Conservation (phyloP, 2,113 vertebrate species). For the Coreoperca whiteheadi region DNA sequence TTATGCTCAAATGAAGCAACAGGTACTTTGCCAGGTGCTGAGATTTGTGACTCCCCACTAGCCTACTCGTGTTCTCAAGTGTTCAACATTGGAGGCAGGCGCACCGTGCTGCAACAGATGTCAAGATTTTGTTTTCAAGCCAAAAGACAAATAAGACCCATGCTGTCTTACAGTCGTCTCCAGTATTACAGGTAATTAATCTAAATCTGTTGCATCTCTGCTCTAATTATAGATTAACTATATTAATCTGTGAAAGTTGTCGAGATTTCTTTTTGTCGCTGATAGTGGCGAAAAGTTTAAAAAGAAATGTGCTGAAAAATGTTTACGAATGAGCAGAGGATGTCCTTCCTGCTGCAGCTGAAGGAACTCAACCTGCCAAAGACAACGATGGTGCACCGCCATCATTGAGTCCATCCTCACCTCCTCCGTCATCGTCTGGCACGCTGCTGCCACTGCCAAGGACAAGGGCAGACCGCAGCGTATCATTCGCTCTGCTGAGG, state of each 20-base stretch:
- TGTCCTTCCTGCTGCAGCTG: too few relatives aligned
- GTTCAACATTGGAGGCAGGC: background rate
- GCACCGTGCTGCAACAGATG: slow-evolving; percentile 8
- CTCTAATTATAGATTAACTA: slow-evolving; percentile 5
- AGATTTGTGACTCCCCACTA: slow-evolving; percentile 4
- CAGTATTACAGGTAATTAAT: background rate
- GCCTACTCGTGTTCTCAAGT: background rate
- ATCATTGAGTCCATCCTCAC: too few relatives aligned
- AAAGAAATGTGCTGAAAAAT: background rate
- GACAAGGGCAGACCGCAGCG: too few relatives aligned
- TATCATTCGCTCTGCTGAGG: too few relatives aligned
- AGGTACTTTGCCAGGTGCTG: background rate
- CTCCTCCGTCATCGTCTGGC: too few relatives aligned
- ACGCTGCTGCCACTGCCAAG: too few relatives aligned
- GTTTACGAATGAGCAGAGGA: too few relatives aligned
- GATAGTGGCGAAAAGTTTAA: background rate
- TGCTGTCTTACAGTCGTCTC: background rate
- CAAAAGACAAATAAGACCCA: background rate
- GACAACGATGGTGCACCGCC: too few relatives aligned
- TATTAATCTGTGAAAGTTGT: background rate
- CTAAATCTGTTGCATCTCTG: background rate
- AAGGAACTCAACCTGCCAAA: too few relatives aligned
- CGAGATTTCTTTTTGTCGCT: background rate
- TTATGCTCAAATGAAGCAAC: slow-evolving; percentile 8
- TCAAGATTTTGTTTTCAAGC: slow-evolving; percentile 8